Base-by-base conservation (phyloP, 2,888 invertebrate genomes). In the Rugalucina vietnamica region DNA sequence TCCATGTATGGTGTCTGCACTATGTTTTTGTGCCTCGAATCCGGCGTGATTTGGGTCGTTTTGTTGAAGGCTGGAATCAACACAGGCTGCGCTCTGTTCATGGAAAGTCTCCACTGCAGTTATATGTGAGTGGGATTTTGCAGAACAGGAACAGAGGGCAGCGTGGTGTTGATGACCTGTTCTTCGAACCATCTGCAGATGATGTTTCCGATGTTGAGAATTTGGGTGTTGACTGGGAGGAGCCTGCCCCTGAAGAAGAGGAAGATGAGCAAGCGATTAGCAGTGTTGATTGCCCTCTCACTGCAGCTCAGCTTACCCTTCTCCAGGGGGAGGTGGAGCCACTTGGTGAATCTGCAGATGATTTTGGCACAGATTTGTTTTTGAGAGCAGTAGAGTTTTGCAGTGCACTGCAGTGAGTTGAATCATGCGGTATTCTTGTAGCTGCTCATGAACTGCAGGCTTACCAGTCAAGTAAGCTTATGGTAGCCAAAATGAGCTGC, bases 11-110 rank as follows among this genome's bases (percentile, higher is more conserved):
- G 74, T 74, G 76, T n/a, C 69, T 85, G 8, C 72, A 76, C 21
- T 79, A 76, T 49, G 76, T 85, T 36, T 79, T 65, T 60, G 21
- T 75, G 10, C 81, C 78, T 10, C 34, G 74, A 1, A 4, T 82
- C 10, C 60, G 78, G 3, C 1, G 70, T 0, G 73, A 32, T 10
- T 34, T 82, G 18, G n/a, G 70, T 0, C 10, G 27, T 10, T 82
- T 78, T 54, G 21, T 8, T 18, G 70, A 39, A 29, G 60, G 32
- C 0, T 79, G 79, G 79, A 82, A 82, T 69, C 12, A 71, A 29
- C 78, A 79, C 34, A 24, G 54, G 24, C 32, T 82, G 21, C 49
- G 54, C 18, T n/a, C 74, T 39, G 74, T 50, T 24, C 12, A 39
- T 3, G 70, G 75, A 1, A 78, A 43, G 24, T 65, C 78, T 12